phyloP scores from a whole-genome alignment of 2,797 vertebrate genomes.

The Buceros bicornis region DNA sequence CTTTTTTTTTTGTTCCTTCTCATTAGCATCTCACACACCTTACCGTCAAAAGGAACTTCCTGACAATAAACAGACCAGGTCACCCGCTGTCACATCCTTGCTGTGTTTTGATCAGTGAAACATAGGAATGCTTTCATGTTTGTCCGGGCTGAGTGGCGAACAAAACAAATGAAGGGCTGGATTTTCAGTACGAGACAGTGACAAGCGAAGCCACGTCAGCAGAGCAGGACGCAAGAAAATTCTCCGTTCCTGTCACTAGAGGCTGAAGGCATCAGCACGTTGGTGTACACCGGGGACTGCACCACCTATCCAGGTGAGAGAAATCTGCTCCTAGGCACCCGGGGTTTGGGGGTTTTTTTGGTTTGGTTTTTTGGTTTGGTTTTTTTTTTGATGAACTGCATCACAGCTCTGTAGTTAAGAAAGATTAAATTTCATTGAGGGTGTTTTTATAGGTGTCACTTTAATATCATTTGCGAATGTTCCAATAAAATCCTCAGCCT shows the following conservation, averaged over 20 bases:
- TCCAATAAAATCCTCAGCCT: background rate
- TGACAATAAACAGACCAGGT: background rate
- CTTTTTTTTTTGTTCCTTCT: background rate
- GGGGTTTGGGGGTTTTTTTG: background rate
- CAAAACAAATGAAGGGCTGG: background rate
- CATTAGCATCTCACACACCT: background rate
- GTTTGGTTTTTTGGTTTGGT: background rate
- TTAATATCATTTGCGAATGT: background rate
- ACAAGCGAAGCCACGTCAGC: background rate
- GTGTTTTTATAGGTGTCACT: background rate
- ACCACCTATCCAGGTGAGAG: background rate
- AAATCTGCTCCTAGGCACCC: background rate
- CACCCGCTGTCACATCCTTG: background rate
- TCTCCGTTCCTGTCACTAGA: background rate
- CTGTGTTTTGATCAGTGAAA: slow-evolving; percentile 2
- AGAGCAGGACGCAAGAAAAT: background rate
- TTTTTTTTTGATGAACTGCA: background rate
- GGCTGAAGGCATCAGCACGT: background rate
- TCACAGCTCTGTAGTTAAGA: background rate
- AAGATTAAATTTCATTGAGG: background rate
- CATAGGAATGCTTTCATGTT: slow-evolving; percentile 23
- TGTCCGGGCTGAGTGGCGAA: background rate
- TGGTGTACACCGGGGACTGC: background rate
- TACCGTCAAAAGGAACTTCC: background rate
- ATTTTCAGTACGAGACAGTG: background rate